phyloP scores from a whole-genome alignment of 2,113 vertebrate genomes.

The Mirounga angustirostris region DNA sequence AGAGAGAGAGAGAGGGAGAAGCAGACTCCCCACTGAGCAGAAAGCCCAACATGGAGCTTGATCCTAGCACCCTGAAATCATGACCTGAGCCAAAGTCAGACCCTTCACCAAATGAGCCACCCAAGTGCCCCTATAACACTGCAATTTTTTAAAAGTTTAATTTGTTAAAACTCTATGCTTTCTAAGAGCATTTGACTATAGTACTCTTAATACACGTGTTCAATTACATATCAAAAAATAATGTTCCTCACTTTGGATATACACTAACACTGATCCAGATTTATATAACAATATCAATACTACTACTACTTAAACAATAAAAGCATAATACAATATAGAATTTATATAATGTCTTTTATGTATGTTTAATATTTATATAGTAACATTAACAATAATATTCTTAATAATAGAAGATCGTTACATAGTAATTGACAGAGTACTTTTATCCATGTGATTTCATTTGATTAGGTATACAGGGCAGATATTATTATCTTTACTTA shows the following conservation, averaged over 20 bases:
- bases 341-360: not conserved
- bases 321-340: not conserved
- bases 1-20: not conserved
- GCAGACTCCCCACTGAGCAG: not conserved
- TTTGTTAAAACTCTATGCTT: constrained; percentile 21
- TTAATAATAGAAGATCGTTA: constrained; percentile 33
- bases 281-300: constrained; percentile 7
- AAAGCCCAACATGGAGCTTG: not conserved
- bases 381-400: constrained; percentile 26
- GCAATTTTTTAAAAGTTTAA: not conserved
- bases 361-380: not conserved
- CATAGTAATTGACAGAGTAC: not conserved
- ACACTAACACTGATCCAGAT: not conserved
- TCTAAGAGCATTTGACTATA: not conserved
- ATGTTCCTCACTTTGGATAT: constrained; percentile 19
- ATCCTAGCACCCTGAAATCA: not conserved
- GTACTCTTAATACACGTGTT: not conserved
- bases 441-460: constrained; percentile 25
- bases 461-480: not conserved
- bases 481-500: not conserved
- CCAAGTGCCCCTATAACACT: not conserved
- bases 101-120: not conserved
- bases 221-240: constrained; percentile 43
- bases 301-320: not conserved
- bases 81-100: not conserved